Percentiles rank a stretch among this genome's conserved stretches.
These are phyloP conservation scores for Acanthisitta chloris DNA, from an alignment of 2,113 vertebrate genomes.

Conservation along the genomic window DNA sequence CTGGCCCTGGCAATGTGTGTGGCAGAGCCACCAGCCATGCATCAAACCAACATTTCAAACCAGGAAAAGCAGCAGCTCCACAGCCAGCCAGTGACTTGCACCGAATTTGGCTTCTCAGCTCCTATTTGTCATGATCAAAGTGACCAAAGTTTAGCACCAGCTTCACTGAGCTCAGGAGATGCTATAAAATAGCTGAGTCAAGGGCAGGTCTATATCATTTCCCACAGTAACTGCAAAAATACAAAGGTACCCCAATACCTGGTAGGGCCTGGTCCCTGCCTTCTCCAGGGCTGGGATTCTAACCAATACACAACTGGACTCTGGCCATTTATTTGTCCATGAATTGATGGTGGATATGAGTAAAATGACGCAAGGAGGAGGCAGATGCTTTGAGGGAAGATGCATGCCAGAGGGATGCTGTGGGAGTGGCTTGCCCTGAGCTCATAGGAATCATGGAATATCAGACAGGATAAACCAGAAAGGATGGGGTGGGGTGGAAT, in stretches of 20 bases:
- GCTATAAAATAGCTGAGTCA: constrained; percentile 51
- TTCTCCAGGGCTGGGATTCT: neutral
- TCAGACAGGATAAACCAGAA: neutral
- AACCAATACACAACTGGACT: neutral
- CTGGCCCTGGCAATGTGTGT: neutral
- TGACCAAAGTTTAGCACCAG: neutral
- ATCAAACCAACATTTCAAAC: neutral
- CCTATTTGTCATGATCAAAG: constrained; percentile 58
- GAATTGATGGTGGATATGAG: neutral
- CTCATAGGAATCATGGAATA: neutral
- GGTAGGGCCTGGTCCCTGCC: neutral
- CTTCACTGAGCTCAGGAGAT: constrained; percentile 38
- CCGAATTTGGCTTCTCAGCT: constrained; percentile 35
- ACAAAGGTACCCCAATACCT: neutral
- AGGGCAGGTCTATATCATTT: neutral
- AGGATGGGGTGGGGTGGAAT: neutral
- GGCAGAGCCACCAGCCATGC: neutral
- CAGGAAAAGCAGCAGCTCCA: neutral
- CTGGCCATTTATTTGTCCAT: neutral
- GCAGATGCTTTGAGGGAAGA: neutral
- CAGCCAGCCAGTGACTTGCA: neutral
- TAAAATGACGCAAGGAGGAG: neutral
- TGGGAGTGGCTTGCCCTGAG: neutral
- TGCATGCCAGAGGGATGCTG: neutral
- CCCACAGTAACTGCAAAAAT: neutral